These are phyloP conservation scores for Heliconius hortense DNA, from an alignment of 2,888 invertebrate species.

Conservation along the genomic window DNA sequence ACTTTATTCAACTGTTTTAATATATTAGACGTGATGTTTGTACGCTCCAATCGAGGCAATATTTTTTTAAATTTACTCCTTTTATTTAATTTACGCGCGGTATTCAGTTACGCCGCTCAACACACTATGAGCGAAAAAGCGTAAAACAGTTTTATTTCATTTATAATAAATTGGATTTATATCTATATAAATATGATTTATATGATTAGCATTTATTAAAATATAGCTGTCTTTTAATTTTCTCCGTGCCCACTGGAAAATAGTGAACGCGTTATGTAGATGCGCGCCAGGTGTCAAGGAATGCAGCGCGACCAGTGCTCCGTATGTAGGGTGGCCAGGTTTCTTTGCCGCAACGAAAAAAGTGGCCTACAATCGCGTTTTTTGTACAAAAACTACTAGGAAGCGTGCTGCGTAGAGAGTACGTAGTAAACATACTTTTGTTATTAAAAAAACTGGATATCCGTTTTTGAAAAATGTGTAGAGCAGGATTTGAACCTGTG, in stretches of 20 bases:
- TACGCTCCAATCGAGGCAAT: no score
- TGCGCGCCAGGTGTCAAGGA: constrained; percentile 56
- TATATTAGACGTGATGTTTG: not conserved
- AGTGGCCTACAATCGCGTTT: constrained; percentile 14
- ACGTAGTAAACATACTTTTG: not conserved
- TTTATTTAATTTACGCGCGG: no score
- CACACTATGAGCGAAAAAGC: no score
- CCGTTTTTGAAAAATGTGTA: not conserved
- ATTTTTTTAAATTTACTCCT: no score
- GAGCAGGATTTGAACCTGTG: not conserved
- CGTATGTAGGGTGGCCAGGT: constrained; percentile 40
- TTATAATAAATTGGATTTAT: no score
- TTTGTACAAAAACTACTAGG: constrained; percentile 14
- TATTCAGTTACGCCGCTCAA: no score
- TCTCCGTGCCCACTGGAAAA: constrained; percentile 38
- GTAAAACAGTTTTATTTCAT: no score
- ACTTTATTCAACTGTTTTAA: not conserved
- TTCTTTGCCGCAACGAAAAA: constrained; percentile 16
- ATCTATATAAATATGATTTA: not conserved
- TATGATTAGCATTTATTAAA: not conserved
- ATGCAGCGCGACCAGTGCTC: constrained; percentile 58
- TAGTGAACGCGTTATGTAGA: constrained; percentile 43
- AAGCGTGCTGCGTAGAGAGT: not conserved
- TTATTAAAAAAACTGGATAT: not conserved
- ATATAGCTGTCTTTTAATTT: constrained; percentile 31